Evolutionary conservation across 2,797 vertebrate species (phyloP).

Genomic region (Sorex maritimensis): DNA sequence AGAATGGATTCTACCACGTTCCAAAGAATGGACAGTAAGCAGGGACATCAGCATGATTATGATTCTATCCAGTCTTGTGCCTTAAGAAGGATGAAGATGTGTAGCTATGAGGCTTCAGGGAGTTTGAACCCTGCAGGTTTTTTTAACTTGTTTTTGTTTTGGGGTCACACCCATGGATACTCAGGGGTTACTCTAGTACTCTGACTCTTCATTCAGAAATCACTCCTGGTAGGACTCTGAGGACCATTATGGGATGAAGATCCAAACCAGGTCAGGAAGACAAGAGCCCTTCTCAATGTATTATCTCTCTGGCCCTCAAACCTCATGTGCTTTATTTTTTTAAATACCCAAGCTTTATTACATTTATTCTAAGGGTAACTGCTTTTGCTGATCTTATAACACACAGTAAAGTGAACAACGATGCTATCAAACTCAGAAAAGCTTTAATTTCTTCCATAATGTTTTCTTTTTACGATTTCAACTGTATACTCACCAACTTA

Average conservation of each 20-base stretch:
- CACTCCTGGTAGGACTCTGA: no score
- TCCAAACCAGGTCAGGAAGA: no score
- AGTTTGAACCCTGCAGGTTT: constrained; percentile 16
- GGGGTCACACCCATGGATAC: no score
- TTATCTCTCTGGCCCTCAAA: no score
- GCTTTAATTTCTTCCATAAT: constrained; percentile 52
- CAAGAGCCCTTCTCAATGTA: no score
- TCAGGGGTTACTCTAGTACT: no score
- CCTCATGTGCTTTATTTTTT: constrained; percentile 31
- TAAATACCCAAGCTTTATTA: constrained; percentile 36
- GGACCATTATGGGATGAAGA: no score
- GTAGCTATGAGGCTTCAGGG: constrained; percentile 7
- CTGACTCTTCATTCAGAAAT: no score
- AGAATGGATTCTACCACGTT: neutral
- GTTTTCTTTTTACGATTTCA: constrained; percentile 5
- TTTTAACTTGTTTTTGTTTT: no score
- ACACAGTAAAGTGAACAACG: neutral
- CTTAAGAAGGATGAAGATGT: neutral
- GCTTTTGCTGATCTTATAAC: constrained; percentile 43
- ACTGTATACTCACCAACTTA: neutral
- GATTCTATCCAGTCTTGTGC: neutral
- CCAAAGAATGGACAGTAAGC: neutral
- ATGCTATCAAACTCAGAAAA: constrained; percentile 71
- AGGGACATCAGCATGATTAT: neutral
- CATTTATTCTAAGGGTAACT: neutral